Evolutionary conservation across 2,888 invertebrate species (phyloP).

Genomic region (Limnephilus auricula): DNA sequence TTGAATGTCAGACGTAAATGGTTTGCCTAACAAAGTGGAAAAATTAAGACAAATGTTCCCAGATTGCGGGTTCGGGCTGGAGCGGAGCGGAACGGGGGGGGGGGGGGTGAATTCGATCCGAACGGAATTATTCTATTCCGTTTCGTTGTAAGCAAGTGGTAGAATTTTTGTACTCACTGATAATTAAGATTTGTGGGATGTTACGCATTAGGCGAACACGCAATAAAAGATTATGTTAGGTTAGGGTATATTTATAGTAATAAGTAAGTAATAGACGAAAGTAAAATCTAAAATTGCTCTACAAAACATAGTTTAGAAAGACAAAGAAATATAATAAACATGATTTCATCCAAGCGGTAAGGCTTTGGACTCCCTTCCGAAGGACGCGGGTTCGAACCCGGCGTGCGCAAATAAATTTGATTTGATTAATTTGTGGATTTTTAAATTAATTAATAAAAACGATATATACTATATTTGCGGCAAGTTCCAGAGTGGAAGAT

Average conservation of each 20-base stretch:
- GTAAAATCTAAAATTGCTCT: no score
- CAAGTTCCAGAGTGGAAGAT: no score
- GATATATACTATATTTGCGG: no score
- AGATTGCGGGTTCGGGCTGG: constrained; percentile 68
- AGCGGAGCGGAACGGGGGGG: constrained; percentile 12
- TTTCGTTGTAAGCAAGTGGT: neutral
- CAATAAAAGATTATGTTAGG: neutral
- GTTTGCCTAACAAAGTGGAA: constrained; percentile 72
- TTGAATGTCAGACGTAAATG: constrained; percentile 66
- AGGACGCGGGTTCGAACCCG: no score
- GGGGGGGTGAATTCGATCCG: constrained; percentile 14
- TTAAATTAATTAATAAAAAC: no score
- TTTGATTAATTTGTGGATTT: no score
- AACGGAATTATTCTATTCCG: neutral
- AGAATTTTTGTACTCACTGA: neutral
- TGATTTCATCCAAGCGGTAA: no score
- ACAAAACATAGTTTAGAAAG: no score
- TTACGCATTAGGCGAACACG: neutral
- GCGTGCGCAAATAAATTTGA: no score
- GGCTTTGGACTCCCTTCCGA: no score
- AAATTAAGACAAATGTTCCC: constrained; percentile 76
- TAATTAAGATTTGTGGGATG: neutral
- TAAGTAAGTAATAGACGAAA: no score
- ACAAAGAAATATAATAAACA: no score
- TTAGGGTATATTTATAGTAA: neutral